Percentiles rank a stretch among this genome's conserved stretches.
These are phyloP conservation scores for Myotis davidii DNA, from an alignment of 2,113 vertebrate species.

Conservation along the genomic window DNA sequence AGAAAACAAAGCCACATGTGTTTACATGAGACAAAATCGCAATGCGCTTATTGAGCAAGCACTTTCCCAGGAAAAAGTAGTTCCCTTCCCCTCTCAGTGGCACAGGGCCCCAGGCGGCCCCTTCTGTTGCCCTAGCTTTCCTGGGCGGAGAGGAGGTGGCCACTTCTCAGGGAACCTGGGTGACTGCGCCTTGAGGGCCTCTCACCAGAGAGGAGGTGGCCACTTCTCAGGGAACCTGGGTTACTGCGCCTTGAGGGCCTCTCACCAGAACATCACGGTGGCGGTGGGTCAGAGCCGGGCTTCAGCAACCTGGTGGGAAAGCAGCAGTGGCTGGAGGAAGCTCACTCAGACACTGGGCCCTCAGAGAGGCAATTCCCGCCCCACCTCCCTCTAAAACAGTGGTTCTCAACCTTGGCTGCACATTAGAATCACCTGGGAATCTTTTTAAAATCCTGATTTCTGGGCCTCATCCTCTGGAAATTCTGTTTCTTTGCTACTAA, in stretches of 20 bases:
- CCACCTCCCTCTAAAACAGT: background rate
- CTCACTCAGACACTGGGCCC: background rate
- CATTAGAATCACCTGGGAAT: no score
- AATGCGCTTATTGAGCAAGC: background rate
- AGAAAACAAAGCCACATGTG: background rate
- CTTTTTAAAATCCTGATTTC: no score
- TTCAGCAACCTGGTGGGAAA: background rate
- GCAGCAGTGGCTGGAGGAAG: background rate
- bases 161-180: background rate
- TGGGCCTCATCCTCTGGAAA: no score
- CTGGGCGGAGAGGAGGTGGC: background rate
- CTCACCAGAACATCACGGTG: background rate
- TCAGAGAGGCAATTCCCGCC: background rate
- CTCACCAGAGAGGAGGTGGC: no score
- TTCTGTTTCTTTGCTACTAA: no score
- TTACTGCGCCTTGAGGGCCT: background rate
- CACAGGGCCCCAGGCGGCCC: background rate
- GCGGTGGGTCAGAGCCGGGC: background rate
- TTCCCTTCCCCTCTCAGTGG: background rate
- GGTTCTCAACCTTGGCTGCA: no score
- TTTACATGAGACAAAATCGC: background rate
- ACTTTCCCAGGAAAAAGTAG: background rate
- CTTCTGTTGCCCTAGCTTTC: background rate
- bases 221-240: background rate
- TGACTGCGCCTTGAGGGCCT: background rate